These are phyloP conservation scores for Australoheros facetus DNA, from an alignment of 2,797 vertebrate genomes.

Conservation along the genomic window DNA sequence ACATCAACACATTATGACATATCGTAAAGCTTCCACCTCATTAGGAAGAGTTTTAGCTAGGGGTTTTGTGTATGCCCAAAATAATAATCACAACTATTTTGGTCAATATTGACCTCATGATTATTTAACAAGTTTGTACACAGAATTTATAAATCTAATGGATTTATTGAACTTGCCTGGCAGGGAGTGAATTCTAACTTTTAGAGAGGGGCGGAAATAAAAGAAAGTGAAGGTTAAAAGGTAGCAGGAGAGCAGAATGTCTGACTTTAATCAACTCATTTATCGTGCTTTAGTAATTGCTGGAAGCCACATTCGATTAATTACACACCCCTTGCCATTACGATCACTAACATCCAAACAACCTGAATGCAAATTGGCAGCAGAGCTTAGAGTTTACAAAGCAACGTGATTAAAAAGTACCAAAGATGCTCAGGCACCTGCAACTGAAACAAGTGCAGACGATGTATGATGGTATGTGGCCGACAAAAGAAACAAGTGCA, in stretches of 20 bases:
- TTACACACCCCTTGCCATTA: accelerated
- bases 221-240: not conserved
- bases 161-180: not conserved
- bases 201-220: not conserved
- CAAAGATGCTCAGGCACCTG: not conserved
- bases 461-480: not conserved
- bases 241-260: not conserved
- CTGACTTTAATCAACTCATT: not conserved
- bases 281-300: not conserved
- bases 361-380: not conserved
- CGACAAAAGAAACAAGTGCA: not conserved
- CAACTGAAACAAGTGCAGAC: not conserved
- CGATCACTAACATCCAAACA: not conserved
- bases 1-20: not conserved
- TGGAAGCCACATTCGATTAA: not conserved
- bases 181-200: not conserved
- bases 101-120: not conserved
- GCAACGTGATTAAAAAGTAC: not conserved
- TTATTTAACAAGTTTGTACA: not conserved
- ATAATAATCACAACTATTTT: not conserved
- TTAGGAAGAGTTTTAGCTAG: not conserved
- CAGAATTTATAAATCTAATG: not conserved
- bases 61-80: not conserved
- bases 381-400: not conserved
- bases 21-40: not conserved